Evolutionary conservation across 2,797 vertebrate species (phyloP).

Genomic region (Choloepus didactylus): DNA sequence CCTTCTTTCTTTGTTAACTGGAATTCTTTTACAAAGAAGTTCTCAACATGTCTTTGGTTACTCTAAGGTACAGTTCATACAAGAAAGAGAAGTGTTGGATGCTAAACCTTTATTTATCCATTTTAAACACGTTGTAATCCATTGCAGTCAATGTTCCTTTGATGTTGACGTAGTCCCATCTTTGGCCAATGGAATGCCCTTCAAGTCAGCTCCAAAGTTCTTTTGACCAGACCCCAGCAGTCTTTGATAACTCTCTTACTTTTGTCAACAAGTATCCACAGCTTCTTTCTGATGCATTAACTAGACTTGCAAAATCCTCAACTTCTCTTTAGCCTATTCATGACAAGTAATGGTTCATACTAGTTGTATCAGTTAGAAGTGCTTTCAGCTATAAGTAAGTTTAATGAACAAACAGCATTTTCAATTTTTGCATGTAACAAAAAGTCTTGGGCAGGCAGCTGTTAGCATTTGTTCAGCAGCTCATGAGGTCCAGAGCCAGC

Average conservation of each 20-base stretch:
- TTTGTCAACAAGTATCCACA: neutral
- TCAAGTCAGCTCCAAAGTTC: neutral
- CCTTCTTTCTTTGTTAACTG: neutral
- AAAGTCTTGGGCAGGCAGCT: constrained; percentile 66
- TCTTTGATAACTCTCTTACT: neutral
- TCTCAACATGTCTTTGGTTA: neutral
- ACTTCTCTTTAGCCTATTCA: neutral
- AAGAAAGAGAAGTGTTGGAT: neutral
- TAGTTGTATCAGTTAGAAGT: neutral
- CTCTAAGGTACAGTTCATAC: neutral
- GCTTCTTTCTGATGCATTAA: neutral
- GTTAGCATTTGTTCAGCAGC: constrained; percentile 62
- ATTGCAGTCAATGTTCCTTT: neutral
- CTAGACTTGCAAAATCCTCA: neutral
- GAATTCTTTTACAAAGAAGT: neutral
- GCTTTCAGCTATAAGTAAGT: neutral
- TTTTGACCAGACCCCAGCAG: neutral
- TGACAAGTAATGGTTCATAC: neutral
- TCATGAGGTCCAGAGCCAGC: constrained; percentile 17
- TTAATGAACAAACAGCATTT: neutral
- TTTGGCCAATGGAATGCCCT: constrained; percentile 10
- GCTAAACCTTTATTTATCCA: neutral
- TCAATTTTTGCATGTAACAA: neutral
- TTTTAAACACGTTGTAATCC: neutral
- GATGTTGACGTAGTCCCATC: neutral